Conservation (phyloP, 2,888 invertebrate species). For the Ischnus inquisitorius region DNA sequence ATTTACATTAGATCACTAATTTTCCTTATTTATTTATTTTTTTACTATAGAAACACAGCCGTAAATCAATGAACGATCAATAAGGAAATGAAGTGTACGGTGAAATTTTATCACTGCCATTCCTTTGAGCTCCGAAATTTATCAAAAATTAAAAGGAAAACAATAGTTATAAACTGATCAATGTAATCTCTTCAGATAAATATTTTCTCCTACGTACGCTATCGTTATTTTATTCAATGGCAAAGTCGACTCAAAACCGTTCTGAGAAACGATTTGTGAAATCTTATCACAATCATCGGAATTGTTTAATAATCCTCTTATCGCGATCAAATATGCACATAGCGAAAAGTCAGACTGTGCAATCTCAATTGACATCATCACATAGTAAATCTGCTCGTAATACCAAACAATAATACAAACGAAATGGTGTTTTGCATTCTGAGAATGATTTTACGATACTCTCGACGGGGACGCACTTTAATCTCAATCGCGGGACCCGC, state of each 20-base stretch:
- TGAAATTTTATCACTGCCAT: not conserved
- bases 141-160: not conserved
- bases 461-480: not conserved
- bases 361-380: not conserved
- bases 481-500: not conserved
- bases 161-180: not conserved
- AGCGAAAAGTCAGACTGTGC: not conserved
- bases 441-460: not conserved
- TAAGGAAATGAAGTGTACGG: not conserved
- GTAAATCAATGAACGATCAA: not conserved
- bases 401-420: constrained; percentile 13
- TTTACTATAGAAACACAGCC: not conserved
- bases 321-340: constrained; percentile 7
- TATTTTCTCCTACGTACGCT: not conserved
- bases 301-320: constrained; percentile 50
- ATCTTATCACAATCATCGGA: constrained; percentile 44
- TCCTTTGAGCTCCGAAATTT: not conserved
- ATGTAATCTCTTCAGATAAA: not conserved
- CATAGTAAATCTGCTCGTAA: constrained; percentile 12
- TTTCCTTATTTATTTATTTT: not conserved
- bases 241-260: not conserved
- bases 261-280: not conserved
- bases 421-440: not conserved
- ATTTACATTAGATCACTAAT: no score
- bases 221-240: not conserved